Percentiles rank a stretch among this genome's conserved stretches.
Conservation (phyloP, 2,888 invertebrate genomes). For the Drosophila pseudotakahashii region DNA sequence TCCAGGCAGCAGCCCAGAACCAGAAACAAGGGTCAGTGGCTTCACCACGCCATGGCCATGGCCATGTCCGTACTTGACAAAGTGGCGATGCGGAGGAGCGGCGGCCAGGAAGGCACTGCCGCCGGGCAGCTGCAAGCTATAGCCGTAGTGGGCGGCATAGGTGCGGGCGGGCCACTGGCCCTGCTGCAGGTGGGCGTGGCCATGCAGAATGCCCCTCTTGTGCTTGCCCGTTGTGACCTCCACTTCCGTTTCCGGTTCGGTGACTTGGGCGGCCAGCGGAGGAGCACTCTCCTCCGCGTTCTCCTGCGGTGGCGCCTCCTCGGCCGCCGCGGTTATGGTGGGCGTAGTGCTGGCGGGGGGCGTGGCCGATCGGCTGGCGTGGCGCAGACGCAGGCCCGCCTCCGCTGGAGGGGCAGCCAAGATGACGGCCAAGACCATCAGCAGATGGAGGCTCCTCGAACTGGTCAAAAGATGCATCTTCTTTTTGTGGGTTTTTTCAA, state of each 20-base stretch:
- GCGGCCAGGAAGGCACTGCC: constrained; percentile 62
- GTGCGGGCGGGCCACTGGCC: constrained; percentile 77
- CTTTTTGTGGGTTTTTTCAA: not conserved
- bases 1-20: constrained; percentile 24
- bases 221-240: constrained; percentile 60
- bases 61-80: constrained; percentile 55
- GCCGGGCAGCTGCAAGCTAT: constrained; percentile 75
- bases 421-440: constrained; percentile 20
- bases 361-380: constrained; percentile 44
- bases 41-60: constrained; percentile 26
- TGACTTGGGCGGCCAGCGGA: constrained; percentile 5
- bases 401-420: constrained; percentile 8
- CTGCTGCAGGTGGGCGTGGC: constrained; percentile 23
- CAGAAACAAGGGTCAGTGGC: constrained; percentile 19
- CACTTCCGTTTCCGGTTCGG: constrained; percentile 8
- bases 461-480: constrained; percentile 38
- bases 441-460: constrained; percentile 17
- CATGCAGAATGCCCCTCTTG: constrained; percentile 78
- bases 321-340: constrained; percentile 14
- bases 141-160: constrained; percentile 82
- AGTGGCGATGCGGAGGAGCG: constrained; percentile 47
- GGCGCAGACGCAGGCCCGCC: constrained; percentile 60
- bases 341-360: constrained; percentile 43
- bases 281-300: not conserved
- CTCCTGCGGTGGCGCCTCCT: constrained; percentile 9